A percentile compares a stretch with the other conserved stretches of the same genome.
phyloP scores from a whole-genome alignment of 1,140 invertebrate genomes.

The Calephelis nemesis region DNA sequence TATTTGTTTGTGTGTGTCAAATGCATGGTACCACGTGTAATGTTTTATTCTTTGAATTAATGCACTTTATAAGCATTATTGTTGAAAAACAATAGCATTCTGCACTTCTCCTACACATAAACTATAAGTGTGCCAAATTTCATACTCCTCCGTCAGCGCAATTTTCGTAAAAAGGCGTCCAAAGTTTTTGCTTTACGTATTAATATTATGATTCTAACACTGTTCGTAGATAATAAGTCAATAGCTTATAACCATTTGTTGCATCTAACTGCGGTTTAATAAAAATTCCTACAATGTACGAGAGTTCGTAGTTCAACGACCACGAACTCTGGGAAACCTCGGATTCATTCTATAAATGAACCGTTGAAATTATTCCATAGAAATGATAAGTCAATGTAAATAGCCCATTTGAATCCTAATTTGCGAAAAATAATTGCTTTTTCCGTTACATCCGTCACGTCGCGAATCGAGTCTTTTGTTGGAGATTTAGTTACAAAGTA shows the following conservation, averaged over 20 bases:
- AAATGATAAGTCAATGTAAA: not conserved
- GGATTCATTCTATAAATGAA: not conserved
- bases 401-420: constrained; percentile 8
- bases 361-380: constrained; percentile 1
- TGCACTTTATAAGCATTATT: no score
- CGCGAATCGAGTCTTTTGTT: not conserved
- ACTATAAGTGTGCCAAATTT: no score
- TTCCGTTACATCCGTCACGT: not conserved
- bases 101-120: no score
- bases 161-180: no score
- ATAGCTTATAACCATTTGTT: not conserved
- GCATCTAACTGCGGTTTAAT: not conserved
- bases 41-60: no score
- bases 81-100: no score
- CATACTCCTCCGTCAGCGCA: no score
- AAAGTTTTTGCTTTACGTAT: no score
- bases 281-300: constrained; percentile 1
- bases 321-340: not conserved
- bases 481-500: not conserved
- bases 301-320: constrained; percentile 9
- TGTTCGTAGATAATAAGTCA: no score
- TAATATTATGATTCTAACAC: no score
- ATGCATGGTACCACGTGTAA: no score
- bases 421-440: constrained; percentile 4
- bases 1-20: no score